Evolutionary conservation across 2,113 vertebrate species (phyloP), one percentile per base, ranked within the genome.

Genomic region (Gadus chalcogrammus): DNA sequence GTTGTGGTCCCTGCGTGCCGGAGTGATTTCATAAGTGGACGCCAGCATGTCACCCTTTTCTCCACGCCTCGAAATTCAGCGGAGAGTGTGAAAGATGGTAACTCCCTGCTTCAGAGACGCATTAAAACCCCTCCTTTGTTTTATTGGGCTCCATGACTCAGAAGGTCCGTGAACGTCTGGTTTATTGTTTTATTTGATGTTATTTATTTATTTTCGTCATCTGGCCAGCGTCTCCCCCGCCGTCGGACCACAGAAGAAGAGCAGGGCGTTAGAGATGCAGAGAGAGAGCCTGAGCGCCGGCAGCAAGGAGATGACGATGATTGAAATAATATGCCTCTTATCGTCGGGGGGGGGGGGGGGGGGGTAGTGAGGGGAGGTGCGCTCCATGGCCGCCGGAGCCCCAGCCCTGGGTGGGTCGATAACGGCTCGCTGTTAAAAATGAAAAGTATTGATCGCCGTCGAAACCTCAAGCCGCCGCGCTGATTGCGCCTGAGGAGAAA

Each of bases 311-410:
- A 87, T 87, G 78, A 87, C 59, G 72, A 82, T 80, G 83, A 88
- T 88, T 89, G 85, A 85, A 89, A 90, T 88, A 88, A 86, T 82
- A 84, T 24, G 79, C 78, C 82, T 82, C 79, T 88, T 77, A 85
- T 82, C 76, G 63, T 71, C 35, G 60, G 42, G 42, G 42, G 7
- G 7, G 38, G 56, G 58, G 58, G n/a, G n/a, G n/a, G n/a, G n/a
- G n/a, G n/a, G n/a, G n/a, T n/a, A 20, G 58, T 15, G 20, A n/a
- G 20, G 58, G 20, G n/a, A 60, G 58, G 22, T 2, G 22, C 22
- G 22, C 56, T 17, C 31, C 31, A 31, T 31, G 31, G 31, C 31
- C 31, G 31, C 31, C 5, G 31, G 31, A 31, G 31, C 31, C 31
- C 3, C 31, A 31, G 31, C 5, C 31, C 31, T 31, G 4, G 42